Evolutionary conservation across 2,888 invertebrate genomes (phyloP).

Genomic region (Diachrysia chrysitis): DNA sequence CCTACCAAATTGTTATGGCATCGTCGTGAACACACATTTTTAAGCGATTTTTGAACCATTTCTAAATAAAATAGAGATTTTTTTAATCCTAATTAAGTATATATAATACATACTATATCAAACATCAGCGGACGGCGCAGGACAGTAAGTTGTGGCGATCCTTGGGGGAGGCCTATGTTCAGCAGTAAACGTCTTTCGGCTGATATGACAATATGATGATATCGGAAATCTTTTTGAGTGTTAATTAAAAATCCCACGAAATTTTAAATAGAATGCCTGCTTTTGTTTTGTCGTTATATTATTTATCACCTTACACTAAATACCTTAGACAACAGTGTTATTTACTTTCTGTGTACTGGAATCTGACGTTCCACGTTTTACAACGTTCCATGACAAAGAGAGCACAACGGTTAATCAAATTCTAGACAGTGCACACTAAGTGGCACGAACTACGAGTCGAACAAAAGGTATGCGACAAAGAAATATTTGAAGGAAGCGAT

Average conservation of each 20-base stretch:
- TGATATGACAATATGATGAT: no score
- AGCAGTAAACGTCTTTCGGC: no score
- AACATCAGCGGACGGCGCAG: no score
- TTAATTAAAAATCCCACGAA: no score
- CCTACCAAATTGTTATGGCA: conserved; percentile 46
- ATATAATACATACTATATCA: no score
- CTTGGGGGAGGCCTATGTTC: no score
- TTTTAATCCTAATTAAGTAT: no score
- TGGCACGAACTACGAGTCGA: conserved; percentile 21
- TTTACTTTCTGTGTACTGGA: conserved; percentile 1
- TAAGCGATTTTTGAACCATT: conserved; percentile 22
- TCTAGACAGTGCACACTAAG: conserved; percentile 21
- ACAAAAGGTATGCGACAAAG: conserved; percentile 26
- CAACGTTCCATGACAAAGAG: conserved; percentile 16
- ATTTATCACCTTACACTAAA: background rate
- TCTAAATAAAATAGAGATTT: background rate
- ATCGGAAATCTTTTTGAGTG: no score
- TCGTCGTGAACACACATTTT: conserved; percentile 39
- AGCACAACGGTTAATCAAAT: conserved; percentile 32
- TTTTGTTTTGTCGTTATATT: background rate
- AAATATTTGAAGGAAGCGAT: conserved; percentile 41
- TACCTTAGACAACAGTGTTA: conserved; percentile 1
- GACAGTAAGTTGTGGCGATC: no score
- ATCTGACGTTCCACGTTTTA: conserved; percentile 2
- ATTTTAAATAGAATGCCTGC: background rate